Evolutionary conservation across 2,113 vertebrate species (phyloP).

Genomic region (Scatophagus argus): DNA sequence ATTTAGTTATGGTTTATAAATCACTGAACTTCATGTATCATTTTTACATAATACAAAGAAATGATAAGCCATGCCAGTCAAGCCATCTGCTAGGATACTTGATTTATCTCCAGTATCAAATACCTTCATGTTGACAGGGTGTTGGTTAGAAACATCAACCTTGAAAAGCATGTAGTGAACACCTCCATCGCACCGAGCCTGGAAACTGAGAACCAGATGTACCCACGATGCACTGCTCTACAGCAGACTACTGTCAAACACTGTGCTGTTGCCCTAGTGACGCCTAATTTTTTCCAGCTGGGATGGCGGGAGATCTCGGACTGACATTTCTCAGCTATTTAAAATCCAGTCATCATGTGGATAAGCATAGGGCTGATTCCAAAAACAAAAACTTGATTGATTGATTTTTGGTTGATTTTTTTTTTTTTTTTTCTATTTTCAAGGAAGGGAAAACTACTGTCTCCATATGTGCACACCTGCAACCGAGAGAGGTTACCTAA

Average conservation of each 20-base stretch:
- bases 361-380: constrained; percentile 3
- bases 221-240: constrained; percentile 63
- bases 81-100: background rate
- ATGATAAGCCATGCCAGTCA: background rate
- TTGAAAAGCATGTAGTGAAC: constrained; percentile 50
- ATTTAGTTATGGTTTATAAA: background rate
- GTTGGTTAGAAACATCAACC: constrained; percentile 43
- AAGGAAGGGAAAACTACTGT: background rate
- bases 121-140: constrained; percentile 15
- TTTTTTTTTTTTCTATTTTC: background rate
- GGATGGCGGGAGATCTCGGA: constrained; percentile 56
- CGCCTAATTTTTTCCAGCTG: constrained; percentile 82
- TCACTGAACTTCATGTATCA: background rate
- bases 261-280: constrained; percentile 78
- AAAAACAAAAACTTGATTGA: constrained; percentile 49
- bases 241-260: constrained; percentile 77
- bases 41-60: background rate
- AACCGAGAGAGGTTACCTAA: constrained; percentile 44
- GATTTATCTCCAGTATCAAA: constrained; percentile 5
- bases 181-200: constrained; percentile 42
- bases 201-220: constrained; percentile 79
- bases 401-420: constrained; percentile 31
- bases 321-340: constrained; percentile 45
- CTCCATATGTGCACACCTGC: constrained; percentile 43
- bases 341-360: constrained; percentile 43